Evolutionary conservation across 2,888 invertebrate species (phyloP).

Genomic region (Heliconius ismenius): DNA sequence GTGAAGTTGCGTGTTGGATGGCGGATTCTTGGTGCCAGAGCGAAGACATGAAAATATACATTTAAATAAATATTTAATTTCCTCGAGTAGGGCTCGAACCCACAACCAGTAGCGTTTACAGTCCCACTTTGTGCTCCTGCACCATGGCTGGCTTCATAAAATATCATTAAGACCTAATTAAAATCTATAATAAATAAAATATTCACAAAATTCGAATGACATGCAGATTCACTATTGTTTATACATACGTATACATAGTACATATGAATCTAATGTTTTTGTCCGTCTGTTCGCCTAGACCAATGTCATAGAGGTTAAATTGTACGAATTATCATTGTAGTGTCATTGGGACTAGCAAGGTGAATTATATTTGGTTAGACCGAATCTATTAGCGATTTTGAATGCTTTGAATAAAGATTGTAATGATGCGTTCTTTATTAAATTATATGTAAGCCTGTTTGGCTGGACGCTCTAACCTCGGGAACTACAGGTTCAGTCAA

Average conservation of each 20-base stretch:
- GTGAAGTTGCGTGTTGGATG: too few species aligned
- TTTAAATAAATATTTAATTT: too few species aligned
- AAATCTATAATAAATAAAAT: too few species aligned
- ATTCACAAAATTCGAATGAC: too few species aligned
- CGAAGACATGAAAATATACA: too few species aligned
- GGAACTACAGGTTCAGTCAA: too few species aligned
- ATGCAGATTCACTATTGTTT: not conserved
- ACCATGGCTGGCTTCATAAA: too few species aligned
- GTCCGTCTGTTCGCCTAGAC: slow-evolving; percentile 48
- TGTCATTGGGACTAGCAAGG: slow-evolving; percentile 45
- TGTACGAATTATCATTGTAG: slow-evolving; percentile 44
- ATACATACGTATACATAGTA: slow-evolving; percentile 9
- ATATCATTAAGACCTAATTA: too few species aligned
- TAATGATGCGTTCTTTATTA: not conserved
- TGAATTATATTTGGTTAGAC: slow-evolving; percentile 44
- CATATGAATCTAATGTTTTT: slow-evolving; percentile 31
- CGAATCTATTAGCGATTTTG: slow-evolving; percentile 30
- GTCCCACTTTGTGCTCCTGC: too few species aligned
- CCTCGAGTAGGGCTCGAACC: too few species aligned
- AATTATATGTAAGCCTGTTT: not conserved
- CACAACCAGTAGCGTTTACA: too few species aligned
- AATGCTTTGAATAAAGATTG: slow-evolving; percentile 14
- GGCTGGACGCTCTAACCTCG: not conserved
- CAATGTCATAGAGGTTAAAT: slow-evolving; percentile 45
- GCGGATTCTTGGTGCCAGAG: too few species aligned